Evolutionary conservation across 2,113 vertebrate species (phyloP).

Genomic region (Crotalus horridus): DNA sequence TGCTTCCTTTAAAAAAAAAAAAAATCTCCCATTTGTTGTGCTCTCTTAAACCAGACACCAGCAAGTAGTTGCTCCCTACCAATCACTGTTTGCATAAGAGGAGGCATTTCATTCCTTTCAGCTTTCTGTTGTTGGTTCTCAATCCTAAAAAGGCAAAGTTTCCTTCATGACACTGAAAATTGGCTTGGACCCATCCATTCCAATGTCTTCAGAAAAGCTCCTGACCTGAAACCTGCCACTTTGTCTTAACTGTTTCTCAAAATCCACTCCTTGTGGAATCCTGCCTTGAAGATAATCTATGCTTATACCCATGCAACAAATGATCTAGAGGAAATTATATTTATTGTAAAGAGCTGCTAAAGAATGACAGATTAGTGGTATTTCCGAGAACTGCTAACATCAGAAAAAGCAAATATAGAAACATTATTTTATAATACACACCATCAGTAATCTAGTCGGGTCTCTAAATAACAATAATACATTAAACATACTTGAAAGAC

Average conservation of each 20-base stretch:
- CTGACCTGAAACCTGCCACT: background rate
- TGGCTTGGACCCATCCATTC: background rate
- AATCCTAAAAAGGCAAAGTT: conserved; percentile 27
- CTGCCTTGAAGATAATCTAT: background rate
- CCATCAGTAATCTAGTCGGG: background rate
- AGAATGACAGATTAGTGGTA: background rate
- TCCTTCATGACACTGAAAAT: background rate
- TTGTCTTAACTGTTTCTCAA: background rate
- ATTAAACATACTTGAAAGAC: background rate
- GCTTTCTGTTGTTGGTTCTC: conserved; percentile 10
- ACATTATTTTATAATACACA: background rate
- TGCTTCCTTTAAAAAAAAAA: background rate
- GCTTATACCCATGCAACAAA: background rate
- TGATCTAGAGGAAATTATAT: background rate
- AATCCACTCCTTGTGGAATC: background rate
- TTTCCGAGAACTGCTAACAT: background rate
- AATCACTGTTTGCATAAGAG: background rate
- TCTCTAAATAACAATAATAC: background rate
- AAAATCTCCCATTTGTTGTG: background rate
- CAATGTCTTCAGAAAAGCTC: background rate
- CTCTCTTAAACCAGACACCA: background rate
- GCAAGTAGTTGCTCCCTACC: background rate
- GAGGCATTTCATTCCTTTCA: background rate
- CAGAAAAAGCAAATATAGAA: background rate
- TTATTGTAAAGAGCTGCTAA: background rate